Percentiles rank a stretch among this genome's conserved stretches.
Evolutionary conservation across 2,113 vertebrate species (phyloP).

Genomic region (Crypturellus undulatus): DNA sequence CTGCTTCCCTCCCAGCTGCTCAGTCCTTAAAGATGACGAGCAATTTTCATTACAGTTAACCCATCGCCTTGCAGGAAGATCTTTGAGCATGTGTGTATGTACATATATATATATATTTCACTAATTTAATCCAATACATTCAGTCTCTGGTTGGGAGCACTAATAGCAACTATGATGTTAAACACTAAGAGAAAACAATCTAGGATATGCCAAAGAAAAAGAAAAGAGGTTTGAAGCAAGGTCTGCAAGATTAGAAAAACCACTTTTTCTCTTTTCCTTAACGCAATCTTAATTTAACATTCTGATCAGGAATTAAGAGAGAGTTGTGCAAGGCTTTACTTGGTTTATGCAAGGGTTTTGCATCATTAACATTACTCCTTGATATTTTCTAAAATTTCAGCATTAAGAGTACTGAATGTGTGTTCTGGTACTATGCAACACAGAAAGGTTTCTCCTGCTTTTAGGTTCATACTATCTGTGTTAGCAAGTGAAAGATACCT

Average conservation of each 20-base stretch:
- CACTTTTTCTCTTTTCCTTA: slow-evolving; percentile 3
- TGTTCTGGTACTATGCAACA: background rate
- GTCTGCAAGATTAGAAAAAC: slow-evolving; percentile 17
- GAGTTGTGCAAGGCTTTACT: slow-evolving; percentile 2
- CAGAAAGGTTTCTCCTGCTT: background rate
- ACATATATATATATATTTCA: background rate
- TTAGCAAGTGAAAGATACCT: background rate
- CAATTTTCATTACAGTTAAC: background rate
- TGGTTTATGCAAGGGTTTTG: slow-evolving; percentile 19
- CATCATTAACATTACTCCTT: slow-evolving; percentile 16
- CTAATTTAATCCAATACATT: background rate
- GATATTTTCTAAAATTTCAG: background rate
- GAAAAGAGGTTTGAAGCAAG: background rate
- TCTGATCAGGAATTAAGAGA: slow-evolving; percentile 38
- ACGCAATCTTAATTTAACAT: slow-evolving; percentile 40
- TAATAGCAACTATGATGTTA: background rate
- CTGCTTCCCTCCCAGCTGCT: background rate
- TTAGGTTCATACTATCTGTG: background rate
- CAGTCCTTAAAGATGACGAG: background rate
- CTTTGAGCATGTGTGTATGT: background rate
- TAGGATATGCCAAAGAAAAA: background rate
- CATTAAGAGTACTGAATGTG: background rate
- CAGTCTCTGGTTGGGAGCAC: background rate
- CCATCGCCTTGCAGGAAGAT: background rate
- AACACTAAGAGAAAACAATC: background rate